A percentile compares a stretch with the other conserved stretches of the same genome.
Evolutionary conservation across 2,797 vertebrate species (phyloP).

Genomic region (Cuculus canorus): DNA sequence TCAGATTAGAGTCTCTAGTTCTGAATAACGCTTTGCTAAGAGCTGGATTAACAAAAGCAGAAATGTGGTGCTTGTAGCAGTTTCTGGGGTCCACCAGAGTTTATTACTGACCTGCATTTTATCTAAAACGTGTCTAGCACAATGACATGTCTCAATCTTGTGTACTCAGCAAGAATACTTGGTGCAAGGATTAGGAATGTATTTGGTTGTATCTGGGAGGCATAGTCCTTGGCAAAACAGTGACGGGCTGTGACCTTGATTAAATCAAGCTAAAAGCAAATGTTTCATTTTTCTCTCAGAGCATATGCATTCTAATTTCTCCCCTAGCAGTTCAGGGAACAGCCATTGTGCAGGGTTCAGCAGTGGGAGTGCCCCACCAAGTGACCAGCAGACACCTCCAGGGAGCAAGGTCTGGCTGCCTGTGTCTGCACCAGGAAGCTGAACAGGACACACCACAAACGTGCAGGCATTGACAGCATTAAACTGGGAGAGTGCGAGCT

Average conservation of each 20-base stretch:
- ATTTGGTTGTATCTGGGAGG: not conserved
- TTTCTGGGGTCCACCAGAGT: not conserved
- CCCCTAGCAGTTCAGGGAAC: not conserved
- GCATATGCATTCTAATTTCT: not conserved
- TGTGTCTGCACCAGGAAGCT: not conserved
- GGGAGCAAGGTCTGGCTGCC: not conserved
- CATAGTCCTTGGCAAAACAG: not conserved
- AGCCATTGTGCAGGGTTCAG: fast-evolving
- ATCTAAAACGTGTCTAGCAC: not conserved
- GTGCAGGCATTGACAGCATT: not conserved
- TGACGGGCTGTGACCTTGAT: not conserved
- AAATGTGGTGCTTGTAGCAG: not conserved
- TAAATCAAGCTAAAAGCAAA: not conserved
- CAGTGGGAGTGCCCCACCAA: not conserved
- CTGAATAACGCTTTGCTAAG: not conserved
- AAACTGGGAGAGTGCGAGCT: not conserved
- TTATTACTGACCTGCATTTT: not conserved
- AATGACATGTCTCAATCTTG: not conserved
- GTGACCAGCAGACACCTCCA: not conserved
- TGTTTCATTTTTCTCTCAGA: not conserved
- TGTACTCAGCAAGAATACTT: not conserved
- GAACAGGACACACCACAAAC: not conserved
- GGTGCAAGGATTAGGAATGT: not conserved
- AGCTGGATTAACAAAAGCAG: not conserved
- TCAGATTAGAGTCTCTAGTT: not conserved